Evolutionary conservation across 2,797 vertebrate genomes (phyloP).

Genomic region (Steatocranus sp.): DNA sequence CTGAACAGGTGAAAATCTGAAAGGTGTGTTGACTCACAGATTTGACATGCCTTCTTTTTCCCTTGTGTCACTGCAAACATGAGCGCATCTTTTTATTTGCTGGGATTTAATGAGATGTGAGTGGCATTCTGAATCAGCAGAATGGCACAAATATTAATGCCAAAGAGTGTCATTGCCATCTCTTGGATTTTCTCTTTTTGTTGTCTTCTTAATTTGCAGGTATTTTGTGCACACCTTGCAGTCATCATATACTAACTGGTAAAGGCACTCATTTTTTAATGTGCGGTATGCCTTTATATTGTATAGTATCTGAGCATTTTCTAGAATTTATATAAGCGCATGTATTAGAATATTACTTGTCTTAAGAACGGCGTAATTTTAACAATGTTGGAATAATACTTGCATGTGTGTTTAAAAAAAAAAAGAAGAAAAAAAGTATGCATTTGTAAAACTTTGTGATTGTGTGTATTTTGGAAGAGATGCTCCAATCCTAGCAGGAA

Average conservation of each 20-base stretch:
- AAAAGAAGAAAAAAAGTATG: background rate
- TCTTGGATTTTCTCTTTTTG: conserved; percentile 25
- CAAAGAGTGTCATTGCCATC: conserved; percentile 70
- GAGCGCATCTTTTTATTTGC: background rate
- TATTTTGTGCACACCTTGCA: conserved; percentile 16
- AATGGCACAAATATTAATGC: conserved; percentile 53
- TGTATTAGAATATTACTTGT: conserved; percentile 62
- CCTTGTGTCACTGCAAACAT: conserved; percentile 7
- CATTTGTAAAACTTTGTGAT: conserved; percentile 50
- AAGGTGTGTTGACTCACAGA: background rate
- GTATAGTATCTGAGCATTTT: conserved; percentile 61
- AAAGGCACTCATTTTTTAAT: conserved; percentile 45
- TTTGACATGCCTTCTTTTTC: background rate
- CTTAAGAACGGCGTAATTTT: conserved; percentile 48
- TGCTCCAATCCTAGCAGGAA: conserved; percentile 15
- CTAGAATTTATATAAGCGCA: conserved; percentile 73
- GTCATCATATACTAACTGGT: conserved; percentile 37
- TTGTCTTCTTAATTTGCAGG: conserved; percentile 10
- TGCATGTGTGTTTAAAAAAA: conserved; percentile 44
- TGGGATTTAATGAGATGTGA: conserved; percentile 23
- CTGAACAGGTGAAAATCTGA: background rate
- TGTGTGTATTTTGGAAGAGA: conserved; percentile 39
- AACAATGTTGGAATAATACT: conserved; percentile 49
- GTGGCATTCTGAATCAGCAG: conserved; percentile 36
- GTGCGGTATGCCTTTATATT: conserved; percentile 68